Conservation (phyloP, 2,113 vertebrate genomes). For the Phasianus colchicus region DNA sequence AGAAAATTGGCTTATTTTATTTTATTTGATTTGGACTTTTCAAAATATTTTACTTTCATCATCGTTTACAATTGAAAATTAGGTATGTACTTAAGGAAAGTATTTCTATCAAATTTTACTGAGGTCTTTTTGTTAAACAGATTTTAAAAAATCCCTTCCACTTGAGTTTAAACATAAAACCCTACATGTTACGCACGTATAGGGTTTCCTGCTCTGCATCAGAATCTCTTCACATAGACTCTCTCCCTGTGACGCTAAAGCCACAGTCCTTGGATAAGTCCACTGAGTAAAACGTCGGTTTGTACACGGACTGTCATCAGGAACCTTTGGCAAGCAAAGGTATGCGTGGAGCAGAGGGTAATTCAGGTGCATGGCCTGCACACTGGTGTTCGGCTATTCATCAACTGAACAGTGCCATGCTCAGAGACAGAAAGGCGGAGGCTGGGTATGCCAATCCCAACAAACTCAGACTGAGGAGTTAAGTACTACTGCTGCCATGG, state of each 20-base stretch:
- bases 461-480: neutral
- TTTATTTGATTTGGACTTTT: neutral
- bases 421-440: neutral
- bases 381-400: neutral
- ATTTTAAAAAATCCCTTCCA: neutral
- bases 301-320: neutral
- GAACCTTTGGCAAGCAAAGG: neutral
- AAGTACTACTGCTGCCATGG: neutral
- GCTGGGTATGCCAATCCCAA: neutral
- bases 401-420: neutral
- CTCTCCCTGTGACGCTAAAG: neutral
- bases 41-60: neutral
- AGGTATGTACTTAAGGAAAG: neutral
- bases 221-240: neutral
- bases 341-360: neutral
- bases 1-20: neutral
- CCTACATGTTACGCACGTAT: neutral
- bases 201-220: neutral
- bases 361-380: neutral
- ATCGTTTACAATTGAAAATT: neutral
- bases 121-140: neutral
- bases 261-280: rapidly evolving
- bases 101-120: neutral
- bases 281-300: neutral
- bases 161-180: neutral